Percentiles rank a stretch among this genome's conserved stretches.
These are phyloP conservation scores for Pristionchus arcanus DNA, from an alignment of 2,888 invertebrate genomes.

Conservation along the genomic window DNA sequence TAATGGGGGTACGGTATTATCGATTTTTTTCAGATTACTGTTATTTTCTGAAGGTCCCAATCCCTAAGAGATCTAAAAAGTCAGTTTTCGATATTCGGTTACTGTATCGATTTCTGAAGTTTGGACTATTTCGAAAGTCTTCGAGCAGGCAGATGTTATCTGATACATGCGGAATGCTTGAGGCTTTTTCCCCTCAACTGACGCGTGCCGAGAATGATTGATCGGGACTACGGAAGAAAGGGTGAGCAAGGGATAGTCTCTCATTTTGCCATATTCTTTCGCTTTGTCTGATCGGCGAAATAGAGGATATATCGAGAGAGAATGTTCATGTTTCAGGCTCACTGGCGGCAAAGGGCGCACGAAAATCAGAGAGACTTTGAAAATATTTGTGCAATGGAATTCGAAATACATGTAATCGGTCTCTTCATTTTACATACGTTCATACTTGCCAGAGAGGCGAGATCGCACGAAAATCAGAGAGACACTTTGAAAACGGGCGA, in stretches of 20 bases:
- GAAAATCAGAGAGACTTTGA: no score
- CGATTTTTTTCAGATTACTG: background rate
- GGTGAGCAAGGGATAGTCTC: constrained; percentile 58
- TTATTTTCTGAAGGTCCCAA: no score
- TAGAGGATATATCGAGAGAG: background rate
- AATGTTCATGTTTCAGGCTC: background rate
- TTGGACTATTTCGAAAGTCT: background rate
- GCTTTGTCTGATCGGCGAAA: no score
- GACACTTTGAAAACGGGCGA: background rate
- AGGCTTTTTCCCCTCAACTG: background rate
- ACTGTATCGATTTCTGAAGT: background rate
- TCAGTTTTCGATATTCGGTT: background rate
- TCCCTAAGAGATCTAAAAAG: no score
- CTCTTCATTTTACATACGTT: background rate
- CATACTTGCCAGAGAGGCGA: background rate
- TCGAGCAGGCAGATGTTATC: background rate
- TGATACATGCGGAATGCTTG: constrained; percentile 25
- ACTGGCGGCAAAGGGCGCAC: no score
- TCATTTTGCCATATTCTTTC: no score
- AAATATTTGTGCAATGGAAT: no score
- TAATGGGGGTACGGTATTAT: background rate
- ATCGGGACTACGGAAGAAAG: constrained; percentile 59
- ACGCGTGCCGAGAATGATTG: constrained; percentile 59
- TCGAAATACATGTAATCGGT: no score
- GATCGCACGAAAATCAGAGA: background rate